These are phyloP conservation scores for Cheumatopsyche charites DNA, from an alignment of 1,140 invertebrate species.

Conservation along the genomic window DNA sequence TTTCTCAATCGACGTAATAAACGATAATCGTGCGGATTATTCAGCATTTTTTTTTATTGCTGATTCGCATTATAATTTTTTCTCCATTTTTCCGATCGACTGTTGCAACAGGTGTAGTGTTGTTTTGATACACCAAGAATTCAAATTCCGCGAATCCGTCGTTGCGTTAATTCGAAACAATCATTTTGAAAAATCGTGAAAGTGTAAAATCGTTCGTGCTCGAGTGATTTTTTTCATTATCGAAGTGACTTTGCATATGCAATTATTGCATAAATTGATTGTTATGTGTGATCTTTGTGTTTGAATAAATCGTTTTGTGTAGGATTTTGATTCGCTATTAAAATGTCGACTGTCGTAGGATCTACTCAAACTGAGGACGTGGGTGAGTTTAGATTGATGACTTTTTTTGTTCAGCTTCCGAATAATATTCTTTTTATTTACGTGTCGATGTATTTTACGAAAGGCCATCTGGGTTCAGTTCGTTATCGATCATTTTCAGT, in stretches of 20 bases:
- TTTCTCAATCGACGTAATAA: too few relatives aligned
- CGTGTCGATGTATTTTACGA: background rate
- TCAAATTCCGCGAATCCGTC: background rate
- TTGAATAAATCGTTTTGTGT: too few relatives aligned
- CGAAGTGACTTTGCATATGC: too few relatives aligned
- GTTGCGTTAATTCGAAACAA: too few relatives aligned
- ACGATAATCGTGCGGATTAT: too few relatives aligned
- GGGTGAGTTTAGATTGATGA: slow-evolving; percentile 38
- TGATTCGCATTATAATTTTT: background rate
- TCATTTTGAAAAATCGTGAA: too few relatives aligned
- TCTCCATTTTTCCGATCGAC: too few relatives aligned
- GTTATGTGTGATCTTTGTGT: too few relatives aligned
- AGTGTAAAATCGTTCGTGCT: too few relatives aligned
- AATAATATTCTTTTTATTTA: background rate
- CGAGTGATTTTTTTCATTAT: too few relatives aligned
- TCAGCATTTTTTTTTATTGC: background rate
- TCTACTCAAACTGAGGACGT: slow-evolving; percentile 46
- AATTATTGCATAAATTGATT: too few relatives aligned
- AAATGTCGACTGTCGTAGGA: slow-evolving; percentile 32
- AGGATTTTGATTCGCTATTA: slow-evolving; percentile 7
- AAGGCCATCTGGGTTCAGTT: background rate
- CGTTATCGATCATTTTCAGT: slow-evolving; percentile 6
- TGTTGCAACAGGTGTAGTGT: too few relatives aligned
- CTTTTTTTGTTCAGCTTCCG: background rate
- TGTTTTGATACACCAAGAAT: background rate